These are phyloP conservation scores for Lepidochitona cinerea DNA, from an alignment of 2,888 invertebrate genomes.

Conservation along the genomic window DNA sequence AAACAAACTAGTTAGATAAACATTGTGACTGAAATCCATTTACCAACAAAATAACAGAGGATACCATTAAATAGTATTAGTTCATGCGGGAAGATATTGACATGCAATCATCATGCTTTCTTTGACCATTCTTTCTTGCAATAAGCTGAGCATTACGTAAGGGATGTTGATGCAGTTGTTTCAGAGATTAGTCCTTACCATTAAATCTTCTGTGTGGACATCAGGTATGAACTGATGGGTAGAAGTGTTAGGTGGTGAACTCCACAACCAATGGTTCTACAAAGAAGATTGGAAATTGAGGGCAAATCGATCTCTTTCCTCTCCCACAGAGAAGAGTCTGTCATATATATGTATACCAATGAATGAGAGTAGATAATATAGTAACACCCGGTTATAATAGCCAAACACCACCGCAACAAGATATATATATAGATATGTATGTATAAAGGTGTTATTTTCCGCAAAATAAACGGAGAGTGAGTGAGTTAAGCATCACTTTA, in stretches of 20 bases:
- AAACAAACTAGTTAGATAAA: too few species aligned
- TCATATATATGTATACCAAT: too few species aligned
- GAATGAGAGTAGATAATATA: background rate
- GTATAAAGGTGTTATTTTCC: background rate
- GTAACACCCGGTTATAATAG: background rate
- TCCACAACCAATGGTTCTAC: constrained; percentile 65
- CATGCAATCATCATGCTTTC: too few species aligned
- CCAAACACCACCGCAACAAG: constrained; percentile 2
- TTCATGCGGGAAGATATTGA: too few species aligned
- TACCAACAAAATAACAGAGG: too few species aligned
- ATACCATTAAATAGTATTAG: too few species aligned
- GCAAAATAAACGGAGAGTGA: background rate
- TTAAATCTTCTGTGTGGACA: constrained; percentile 62
- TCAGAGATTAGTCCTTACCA: constrained; percentile 51
- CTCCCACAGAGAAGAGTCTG: background rate
- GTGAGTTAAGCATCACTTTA: background rate
- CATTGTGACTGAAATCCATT: too few species aligned
- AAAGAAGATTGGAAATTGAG: constrained; percentile 39
- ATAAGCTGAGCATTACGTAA: background rate
- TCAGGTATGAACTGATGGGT: constrained; percentile 64
- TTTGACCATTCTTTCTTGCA: background rate
- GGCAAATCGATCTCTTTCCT: background rate
- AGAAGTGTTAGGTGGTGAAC: constrained; percentile 56
- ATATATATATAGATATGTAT: background rate
- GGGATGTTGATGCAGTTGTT: background rate